Percentiles rank a stretch among this genome's conserved stretches.
Conservation (phyloP, 2,797 vertebrate species). For the Hyperoplus immaculatus region DNA sequence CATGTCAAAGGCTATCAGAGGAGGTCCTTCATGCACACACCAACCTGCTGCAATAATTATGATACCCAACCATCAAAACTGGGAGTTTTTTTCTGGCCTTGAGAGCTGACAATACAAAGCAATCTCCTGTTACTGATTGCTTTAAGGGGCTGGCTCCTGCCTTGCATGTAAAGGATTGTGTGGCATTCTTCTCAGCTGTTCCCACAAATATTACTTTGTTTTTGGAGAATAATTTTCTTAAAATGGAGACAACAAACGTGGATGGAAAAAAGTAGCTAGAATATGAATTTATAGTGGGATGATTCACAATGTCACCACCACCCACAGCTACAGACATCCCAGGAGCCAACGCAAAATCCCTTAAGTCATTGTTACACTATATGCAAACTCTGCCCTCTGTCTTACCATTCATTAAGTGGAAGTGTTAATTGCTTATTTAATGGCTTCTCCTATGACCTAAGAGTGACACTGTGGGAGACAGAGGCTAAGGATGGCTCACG, state of each 20-base stretch:
- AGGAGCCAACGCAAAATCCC: conserved; percentile 40
- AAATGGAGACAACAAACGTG: conserved; percentile 32
- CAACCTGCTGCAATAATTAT: conserved; percentile 50
- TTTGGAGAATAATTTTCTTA: conserved; percentile 22
- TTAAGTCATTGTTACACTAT: conserved; percentile 47
- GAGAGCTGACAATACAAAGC: conserved; percentile 56
- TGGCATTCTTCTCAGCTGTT: conserved; percentile 25
- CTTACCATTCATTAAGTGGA: conserved; percentile 82
- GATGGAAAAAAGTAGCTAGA: background rate
- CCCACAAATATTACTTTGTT: conserved; percentile 28
- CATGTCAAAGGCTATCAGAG: conserved; percentile 45
- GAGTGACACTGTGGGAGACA: conserved; percentile 60
- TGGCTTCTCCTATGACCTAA: conserved; percentile 69
- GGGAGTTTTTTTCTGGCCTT: conserved; percentile 24
- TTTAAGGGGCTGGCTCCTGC: conserved; percentile 35
- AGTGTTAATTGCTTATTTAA: conserved; percentile 85
- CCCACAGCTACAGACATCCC: conserved; percentile 24
- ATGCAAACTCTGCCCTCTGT: conserved; percentile 58
- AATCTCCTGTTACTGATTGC: conserved; percentile 52
- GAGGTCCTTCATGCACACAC: conserved; percentile 44
- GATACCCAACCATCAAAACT: conserved; percentile 64
- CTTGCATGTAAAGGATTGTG: conserved; percentile 52
- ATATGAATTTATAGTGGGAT: conserved; percentile 19
- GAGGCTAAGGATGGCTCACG: conserved; percentile 64
- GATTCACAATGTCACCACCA: conserved; percentile 31